Evolutionary conservation across 2,888 invertebrate genomes (phyloP), one percentile per base, ranked within the genome.

Genomic region (Drosophila emarginata): DNA sequence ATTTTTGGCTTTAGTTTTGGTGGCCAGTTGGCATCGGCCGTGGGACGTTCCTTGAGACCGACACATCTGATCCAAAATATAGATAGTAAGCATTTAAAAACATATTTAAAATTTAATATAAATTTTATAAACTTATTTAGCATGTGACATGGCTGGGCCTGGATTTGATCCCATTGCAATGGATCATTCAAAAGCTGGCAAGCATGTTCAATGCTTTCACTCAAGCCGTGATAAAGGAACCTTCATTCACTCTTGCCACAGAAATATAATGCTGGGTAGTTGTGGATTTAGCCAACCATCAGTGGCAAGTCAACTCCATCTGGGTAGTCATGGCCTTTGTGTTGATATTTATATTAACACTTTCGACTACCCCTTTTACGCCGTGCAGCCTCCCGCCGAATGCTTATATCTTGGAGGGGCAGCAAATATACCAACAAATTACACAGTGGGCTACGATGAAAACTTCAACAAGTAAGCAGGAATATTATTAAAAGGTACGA

Each of bases 1-100:
- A 86, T 91, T 76, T 91, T 91, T 78, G 92, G 91, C n/a, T 91
- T 91, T 52, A 91, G 91, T 62, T 90, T 89, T 66, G 91, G 91
- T 12, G 92, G 91, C 0, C 91, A 91, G 72, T 54, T 91, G 26
- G 91, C 90, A 0, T 87, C 89, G 0, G 82, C 88, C 15, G 86
- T 91, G 2, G 91, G 91, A 0, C 81, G 83, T 3, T 66, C 72
- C 0, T 67, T 91, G 28, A 84, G 84, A 4, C 77, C 84, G 1
- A 61, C 65, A 2, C 70, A 87, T 50, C 66, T 76, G 2, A 74
- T 91, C 5, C 78, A 90, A 54, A 89, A 89, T 75, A 91, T 91
- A 56, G 91, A 91, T 64, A 90, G 91, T 91, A 76, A 79, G 77
- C 76, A 51, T 0, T 0, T 1, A 11, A 6, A 23, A 0, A 4